Evolutionary conservation across 2,113 vertebrate species (phyloP), one percentile per base, ranked within the genome.

Genomic region (Himantopus leucocephalus): DNA sequence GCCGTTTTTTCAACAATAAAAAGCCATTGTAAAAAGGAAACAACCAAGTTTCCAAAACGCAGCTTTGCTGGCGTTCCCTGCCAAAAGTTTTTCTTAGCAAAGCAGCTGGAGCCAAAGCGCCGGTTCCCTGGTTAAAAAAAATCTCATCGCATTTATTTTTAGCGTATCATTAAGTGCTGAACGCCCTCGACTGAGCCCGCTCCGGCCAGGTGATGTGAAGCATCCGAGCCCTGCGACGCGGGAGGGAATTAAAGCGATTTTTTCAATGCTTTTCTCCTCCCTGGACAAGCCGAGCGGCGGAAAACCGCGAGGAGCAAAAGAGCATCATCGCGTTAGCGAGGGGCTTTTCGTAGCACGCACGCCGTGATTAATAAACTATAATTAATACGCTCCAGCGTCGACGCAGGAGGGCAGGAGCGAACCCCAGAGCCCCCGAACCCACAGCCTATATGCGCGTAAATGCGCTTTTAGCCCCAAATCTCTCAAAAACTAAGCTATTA

Each of bases 201-300:
- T 79, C 59, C 2, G 5, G 27, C 75, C 90, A 67, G 76, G 90
- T 77, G 56, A 76, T 5, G 2, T 4, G 45, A 39, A 66, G n/a
- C 24, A 64, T 41, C 63, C 10, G 1, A 70, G 48, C 48, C 43
- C 86, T 52, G 29, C 0, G 9, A 14, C 64, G 41, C 55, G 63
- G 23, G 71, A 88, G 84, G 34, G 3, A 64, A 92, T 94, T 94
- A 92, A 86, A 83, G 59, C 15, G 1, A 60, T 90, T 97, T 77
- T 53, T 67, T 62, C 35, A 29, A 75, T 90, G 77, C 35, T 83
- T 87, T 96, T 97, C 94, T 90, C 96, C 91, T 97, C 84, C 89
- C 63, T 90, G 71, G 95, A 91, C 95, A 84, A 89, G 34, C 62
- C 1, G 5, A 16, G 21, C 1, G 0, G 79, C 68, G 48, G 27